Conservation (phyloP, 1,140 invertebrate species). For the Chironomus tepperi region DNA sequence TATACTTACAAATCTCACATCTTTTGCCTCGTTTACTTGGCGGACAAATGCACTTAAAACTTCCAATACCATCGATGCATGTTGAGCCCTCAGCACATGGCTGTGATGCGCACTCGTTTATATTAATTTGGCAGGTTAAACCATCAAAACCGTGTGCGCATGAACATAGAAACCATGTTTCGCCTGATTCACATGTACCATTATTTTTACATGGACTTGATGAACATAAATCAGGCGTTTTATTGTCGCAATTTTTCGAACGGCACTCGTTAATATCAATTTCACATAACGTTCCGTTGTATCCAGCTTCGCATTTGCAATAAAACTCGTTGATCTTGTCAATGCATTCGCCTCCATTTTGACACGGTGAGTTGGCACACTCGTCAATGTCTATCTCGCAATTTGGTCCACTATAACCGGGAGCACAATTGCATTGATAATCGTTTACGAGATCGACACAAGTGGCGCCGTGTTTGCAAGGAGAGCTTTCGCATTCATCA, state of each 20-base stretch:
- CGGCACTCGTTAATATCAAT: conserved; percentile 43
- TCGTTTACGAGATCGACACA: conserved; percentile 78
- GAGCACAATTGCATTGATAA: conserved; percentile 77
- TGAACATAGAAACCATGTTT: conserved; percentile 66
- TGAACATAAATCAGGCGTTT: conserved; percentile 27
- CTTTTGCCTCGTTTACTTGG: conserved; percentile 60
- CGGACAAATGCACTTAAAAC: conserved; percentile 73
- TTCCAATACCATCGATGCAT: conserved; percentile 66
- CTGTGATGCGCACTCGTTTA: conserved; percentile 66
- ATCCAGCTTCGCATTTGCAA: conserved; percentile 69
- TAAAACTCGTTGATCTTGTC: conserved; percentile 64
- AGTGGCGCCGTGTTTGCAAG: conserved; percentile 76
- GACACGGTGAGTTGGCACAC: conserved; percentile 72
- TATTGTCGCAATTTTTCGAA: conserved; percentile 39
- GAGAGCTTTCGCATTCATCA: conserved; percentile 70
- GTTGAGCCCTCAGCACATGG: conserved; percentile 80
- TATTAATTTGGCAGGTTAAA: conserved; percentile 64
- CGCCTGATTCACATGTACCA: conserved; percentile 72
- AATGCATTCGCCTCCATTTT: conserved; percentile 78
- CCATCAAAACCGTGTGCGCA: conserved; percentile 73
- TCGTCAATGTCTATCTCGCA: conserved; percentile 78
- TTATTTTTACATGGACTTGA: conserved; percentile 60
- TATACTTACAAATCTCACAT: conserved; percentile 49
- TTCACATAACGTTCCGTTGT: conserved; percentile 73
- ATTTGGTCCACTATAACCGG: conserved; percentile 74